Evolutionary conservation across 2,113 vertebrate species (phyloP), one percentile per base, ranked within the genome.

Genomic region (human (Homo sapiens)): DNA sequence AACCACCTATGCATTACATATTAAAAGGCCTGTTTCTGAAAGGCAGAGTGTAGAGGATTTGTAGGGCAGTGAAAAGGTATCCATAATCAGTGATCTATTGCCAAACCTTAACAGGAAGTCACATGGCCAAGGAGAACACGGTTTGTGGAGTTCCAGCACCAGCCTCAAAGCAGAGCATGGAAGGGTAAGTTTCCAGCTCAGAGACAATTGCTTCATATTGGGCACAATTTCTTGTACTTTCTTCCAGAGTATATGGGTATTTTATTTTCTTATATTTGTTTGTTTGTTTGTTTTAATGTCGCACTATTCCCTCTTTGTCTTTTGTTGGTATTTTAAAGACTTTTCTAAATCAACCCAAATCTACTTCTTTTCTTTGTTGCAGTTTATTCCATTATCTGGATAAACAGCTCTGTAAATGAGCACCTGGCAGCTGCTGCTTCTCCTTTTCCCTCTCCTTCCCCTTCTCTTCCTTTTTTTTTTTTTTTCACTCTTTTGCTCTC

Each of bases 361-460:
- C 8, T 70, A 70, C 17, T 95, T 50, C 27, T 10, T 72, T 70
- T 66, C 30, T 80, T 85, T 48, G 8, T 78, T 76, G 43, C 8
- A 7, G 48, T 72, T 59, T 23, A 73, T 78, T 94, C 7, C 4
- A 32, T 70, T 38, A 13, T 35, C 3, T 48, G 40, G 40, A 18
- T 66, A 85, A 68, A 91, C 2, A 64, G 9, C 22, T 84, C 12
- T 7, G 48, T 45, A 66, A 78, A 23, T 45, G 2, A 40, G 50
- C 5, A 75, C 30, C 80, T 73, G 61, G 35, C 6, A 57, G 14
- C 3, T 57, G 20, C 30, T 57, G 18, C 13, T 52, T 72, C 30
- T 48, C 55, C 11, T 2, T 0, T 2, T 92, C 22, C 14, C 64
- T 2, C 8, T 61, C 30, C 7, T 2, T 0, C 38, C 83, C 45